phyloP scores from a whole-genome alignment of 1,140 invertebrate genomes.

The Onthophagus taurus region DNA sequence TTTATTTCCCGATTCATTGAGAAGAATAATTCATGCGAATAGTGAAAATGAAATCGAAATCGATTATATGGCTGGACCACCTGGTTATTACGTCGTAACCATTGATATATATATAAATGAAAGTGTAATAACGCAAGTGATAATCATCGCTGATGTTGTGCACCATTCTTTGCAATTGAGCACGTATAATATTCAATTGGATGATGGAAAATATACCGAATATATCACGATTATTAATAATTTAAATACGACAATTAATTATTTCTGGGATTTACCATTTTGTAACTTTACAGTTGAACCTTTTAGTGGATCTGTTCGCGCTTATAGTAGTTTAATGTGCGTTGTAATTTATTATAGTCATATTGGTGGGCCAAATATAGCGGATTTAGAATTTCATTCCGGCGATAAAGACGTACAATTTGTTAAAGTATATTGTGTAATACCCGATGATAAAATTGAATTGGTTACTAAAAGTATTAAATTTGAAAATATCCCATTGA shows the following conservation, averaged over 20 bases:
- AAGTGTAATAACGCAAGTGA: not conserved
- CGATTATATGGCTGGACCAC: too few relatives aligned
- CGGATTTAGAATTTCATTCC: not conserved
- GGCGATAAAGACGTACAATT: not conserved
- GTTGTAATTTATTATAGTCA: not conserved
- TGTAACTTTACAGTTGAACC: not conserved
- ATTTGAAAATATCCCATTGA: constrained; percentile 7
- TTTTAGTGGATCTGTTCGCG: not conserved
- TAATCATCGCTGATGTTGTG: not conserved
- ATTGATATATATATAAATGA: not conserved
- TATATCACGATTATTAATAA: constrained; percentile 1
- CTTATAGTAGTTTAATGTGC: not conserved
- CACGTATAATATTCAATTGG: not conserved
- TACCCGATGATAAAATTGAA: not conserved
- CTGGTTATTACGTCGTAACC: not conserved
- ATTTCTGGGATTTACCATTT: not conserved
- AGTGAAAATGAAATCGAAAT: too few relatives aligned
- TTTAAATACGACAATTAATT: not conserved
- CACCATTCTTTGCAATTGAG: not conserved
- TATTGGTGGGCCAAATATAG: not conserved
- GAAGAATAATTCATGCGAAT: too few relatives aligned
- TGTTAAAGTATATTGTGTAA: not conserved
- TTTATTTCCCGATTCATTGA: too few relatives aligned
- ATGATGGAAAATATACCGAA: not conserved
- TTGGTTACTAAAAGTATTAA: not conserved